Conservation (phyloP, 1,140 invertebrate species). For the Drosophila bipectinata region DNA sequence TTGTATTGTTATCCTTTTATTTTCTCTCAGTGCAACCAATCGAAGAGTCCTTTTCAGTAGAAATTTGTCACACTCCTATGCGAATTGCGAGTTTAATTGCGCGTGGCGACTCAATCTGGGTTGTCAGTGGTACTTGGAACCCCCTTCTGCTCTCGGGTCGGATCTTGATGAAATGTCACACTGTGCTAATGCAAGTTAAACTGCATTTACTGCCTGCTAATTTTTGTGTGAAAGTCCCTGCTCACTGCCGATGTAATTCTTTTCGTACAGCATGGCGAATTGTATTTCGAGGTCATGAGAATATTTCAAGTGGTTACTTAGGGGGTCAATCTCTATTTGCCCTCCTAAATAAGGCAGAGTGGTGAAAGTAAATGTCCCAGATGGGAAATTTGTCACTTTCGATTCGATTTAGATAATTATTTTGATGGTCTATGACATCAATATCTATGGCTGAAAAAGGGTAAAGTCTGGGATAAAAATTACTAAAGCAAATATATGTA, state of each 20-base stretch:
- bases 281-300: slow-evolving; percentile 55
- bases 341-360: slow-evolving; percentile 50
- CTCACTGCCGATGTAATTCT: slow-evolving; percentile 42
- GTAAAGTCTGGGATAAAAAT: slow-evolving; percentile 1
- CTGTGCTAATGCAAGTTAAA: slow-evolving; percentile 77
- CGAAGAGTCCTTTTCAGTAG: slow-evolving; percentile 49
- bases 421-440: slow-evolving; percentile 3
- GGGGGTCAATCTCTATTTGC: slow-evolving; percentile 4
- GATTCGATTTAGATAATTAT: slow-evolving; percentile 43
- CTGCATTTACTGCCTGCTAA: slow-evolving; percentile 73
- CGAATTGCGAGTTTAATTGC: slow-evolving; percentile 63
- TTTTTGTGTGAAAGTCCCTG: slow-evolving; percentile 63
- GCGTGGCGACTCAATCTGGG: slow-evolving; percentile 66
- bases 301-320: slow-evolving; percentile 41
- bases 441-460: background rate
- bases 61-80: slow-evolving; percentile 70
- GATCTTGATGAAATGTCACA: slow-evolving; percentile 78
- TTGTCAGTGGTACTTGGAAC: slow-evolving; percentile 37
- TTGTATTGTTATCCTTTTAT: no score
- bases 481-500: background rate
- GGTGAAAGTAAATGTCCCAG: slow-evolving; percentile 22
- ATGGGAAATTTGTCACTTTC: slow-evolving; percentile 34
- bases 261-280: slow-evolving; percentile 46
- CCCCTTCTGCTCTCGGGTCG: slow-evolving; percentile 8
- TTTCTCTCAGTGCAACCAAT: slow-evolving; percentile 5